Percentiles rank a stretch among this genome's conserved stretches.
phyloP scores from a whole-genome alignment of 2,113 vertebrate genomes.

The Rhynchopsitta pachyrhyncha region DNA sequence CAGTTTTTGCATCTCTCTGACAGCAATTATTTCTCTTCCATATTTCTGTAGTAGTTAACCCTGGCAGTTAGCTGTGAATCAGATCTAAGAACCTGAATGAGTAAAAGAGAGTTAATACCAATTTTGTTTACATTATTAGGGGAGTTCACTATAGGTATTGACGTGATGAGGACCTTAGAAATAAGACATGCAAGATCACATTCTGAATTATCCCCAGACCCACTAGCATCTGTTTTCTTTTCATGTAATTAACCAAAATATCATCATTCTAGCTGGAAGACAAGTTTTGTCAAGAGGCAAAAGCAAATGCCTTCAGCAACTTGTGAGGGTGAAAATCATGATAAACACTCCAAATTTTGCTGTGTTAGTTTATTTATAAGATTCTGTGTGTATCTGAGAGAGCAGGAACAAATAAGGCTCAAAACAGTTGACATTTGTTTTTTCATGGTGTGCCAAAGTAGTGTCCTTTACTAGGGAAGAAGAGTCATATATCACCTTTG shows the following conservation, averaged over 20 bases:
- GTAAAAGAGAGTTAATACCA: neutral
- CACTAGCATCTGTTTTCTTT: neutral
- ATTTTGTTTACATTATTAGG: neutral
- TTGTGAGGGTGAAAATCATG: neutral
- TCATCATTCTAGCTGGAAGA: neutral
- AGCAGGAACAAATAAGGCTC: neutral
- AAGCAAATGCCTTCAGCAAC: neutral
- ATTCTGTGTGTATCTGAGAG: neutral
- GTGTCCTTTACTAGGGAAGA: neutral
- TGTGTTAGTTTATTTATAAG: neutral
- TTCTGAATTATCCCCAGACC: neutral
- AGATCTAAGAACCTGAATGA: neutral
- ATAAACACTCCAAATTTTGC: neutral
- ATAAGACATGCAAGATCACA: neutral
- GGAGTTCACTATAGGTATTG: neutral
- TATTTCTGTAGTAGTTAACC: neutral
- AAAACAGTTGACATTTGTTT: neutral
- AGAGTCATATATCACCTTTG: neutral
- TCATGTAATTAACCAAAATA: neutral
- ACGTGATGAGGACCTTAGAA: neutral
- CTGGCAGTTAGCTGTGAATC: neutral
- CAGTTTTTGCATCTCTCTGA: neutral
- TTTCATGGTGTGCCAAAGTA: neutral
- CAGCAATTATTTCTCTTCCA: neutral
- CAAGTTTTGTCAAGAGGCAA: neutral